Evolutionary conservation across 2,888 invertebrate genomes (phyloP), one percentile per base, ranked within the genome.

Genomic region (Thyatira batis): DNA sequence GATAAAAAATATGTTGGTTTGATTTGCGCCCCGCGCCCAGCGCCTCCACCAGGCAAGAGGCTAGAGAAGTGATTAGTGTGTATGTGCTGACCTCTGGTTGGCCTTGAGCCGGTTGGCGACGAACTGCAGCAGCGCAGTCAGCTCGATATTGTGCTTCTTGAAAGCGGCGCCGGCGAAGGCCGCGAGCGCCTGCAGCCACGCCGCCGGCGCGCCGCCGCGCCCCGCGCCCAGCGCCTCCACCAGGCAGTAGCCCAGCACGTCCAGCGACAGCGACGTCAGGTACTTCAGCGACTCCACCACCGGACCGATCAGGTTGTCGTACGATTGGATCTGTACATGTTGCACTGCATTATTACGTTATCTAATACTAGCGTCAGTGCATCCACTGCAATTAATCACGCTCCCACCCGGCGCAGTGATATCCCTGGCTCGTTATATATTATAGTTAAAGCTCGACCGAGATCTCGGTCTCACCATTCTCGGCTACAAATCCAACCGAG

Each of bases 281-380:
- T 98, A 99, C 89, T 99, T 98, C 57, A 99, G 93, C 1, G 99
- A 98, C 84, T 99, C 99, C 49, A 99, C 99, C 3, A 99, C 98
- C 0, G 99, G 99, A 23, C 94, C 96, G 76, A 98, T 98, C 62
- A 98, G 93, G 87, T 98, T 98, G 86, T 98, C 98, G 88, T 97
- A 98, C 39, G 96, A 94, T 91, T 98, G 98, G 62, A 98, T 97
- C 94, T 98, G 95, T 49, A 17, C 30, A 30, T 1, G 11, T 2
- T 10, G n/a, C n/a, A n/a, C n/a, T n/a, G n/a, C n/a, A n/a, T n/a
- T n/a, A n/a, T n/a, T n/a, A n/a, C n/a, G n/a, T n/a, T n/a, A n/a
- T n/a, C n/a, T n/a, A n/a, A n/a, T n/a, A n/a, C n/a, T n/a, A n/a
- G n/a, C n/a, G n/a, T n/a, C n/a, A n/a, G n/a, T n/a, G n/a, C n/a